phyloP scores from a whole-genome alignment of 2,113 vertebrate genomes.

The Phalacrocorax aristotelis region DNA sequence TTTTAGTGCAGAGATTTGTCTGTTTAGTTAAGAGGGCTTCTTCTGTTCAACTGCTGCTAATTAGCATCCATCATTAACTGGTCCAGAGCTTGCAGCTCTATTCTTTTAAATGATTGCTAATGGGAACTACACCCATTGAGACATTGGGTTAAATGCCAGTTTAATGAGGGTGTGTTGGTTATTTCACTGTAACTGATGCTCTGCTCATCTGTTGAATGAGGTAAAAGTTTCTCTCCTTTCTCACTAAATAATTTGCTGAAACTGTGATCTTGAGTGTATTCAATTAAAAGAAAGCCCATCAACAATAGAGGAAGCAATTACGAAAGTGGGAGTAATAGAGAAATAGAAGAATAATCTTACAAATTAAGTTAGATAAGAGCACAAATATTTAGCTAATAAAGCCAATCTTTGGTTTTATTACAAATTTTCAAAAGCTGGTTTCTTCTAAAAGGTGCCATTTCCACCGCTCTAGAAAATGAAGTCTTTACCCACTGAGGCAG shows the following conservation, averaged over 20 bases:
- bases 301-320: neutral
- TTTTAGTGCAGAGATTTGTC: slow-evolving; percentile 48
- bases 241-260: slow-evolving; percentile 45
- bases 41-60: slow-evolving; percentile 62
- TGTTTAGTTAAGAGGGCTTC: slow-evolving; percentile 49
- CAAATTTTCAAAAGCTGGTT: neutral
- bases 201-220: neutral
- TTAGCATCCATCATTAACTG: slow-evolving; percentile 61
- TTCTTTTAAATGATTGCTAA: slow-evolving; percentile 57
- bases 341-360: slow-evolving; percentile 14
- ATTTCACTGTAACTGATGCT: slow-evolving; percentile 37
- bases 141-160: slow-evolving; percentile 55
- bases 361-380: neutral
- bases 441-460: neutral
- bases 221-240: neutral
- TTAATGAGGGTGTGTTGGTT: slow-evolving; percentile 54
- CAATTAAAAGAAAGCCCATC: slow-evolving; percentile 20
- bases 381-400: slow-evolving; percentile 3
- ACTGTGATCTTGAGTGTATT: slow-evolving; percentile 9
- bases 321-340: neutral
- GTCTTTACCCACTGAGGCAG: neutral
- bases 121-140: slow-evolving; percentile 1
- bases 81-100: slow-evolving; percentile 34
- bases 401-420: neutral
- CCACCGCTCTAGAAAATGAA: neutral